Evolutionary conservation across 2,113 vertebrate species (phyloP).

Genomic region (Fregata magnificens): DNA sequence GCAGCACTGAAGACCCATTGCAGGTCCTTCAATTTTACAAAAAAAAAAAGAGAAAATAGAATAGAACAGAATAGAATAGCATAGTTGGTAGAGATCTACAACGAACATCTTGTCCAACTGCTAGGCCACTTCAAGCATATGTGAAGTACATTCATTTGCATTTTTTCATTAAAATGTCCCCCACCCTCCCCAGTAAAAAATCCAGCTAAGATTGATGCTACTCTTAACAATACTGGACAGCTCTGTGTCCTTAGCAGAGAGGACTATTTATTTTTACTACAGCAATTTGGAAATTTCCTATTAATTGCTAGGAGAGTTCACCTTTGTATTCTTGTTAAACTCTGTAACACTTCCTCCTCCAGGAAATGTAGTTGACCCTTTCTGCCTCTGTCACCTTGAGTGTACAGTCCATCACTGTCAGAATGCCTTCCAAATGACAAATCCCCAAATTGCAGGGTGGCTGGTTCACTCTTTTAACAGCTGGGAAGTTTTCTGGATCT

Average conservation of each 20-base stretch:
- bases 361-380: not conserved
- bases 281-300: not conserved
- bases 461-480: not conserved
- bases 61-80: not conserved
- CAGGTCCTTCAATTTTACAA: not conserved
- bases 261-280: not conserved
- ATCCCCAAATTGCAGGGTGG: not conserved
- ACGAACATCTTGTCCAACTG: not conserved
- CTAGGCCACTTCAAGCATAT: not conserved
- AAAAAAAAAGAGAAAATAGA: not conserved
- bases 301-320: not conserved
- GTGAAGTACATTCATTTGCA: not conserved
- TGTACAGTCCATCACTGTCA: not conserved
- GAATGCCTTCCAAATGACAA: not conserved
- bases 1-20: not conserved
- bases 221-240: not conserved
- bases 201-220: not conserved
- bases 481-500: not conserved
- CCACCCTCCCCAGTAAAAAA: not conserved
- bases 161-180: not conserved
- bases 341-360: not conserved
- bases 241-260: not conserved
- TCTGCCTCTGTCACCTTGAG: not conserved
- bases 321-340: not conserved
- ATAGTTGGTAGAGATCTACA: not conserved